Evolutionary conservation across 2,113 vertebrate species (phyloP).

Genomic region (Heptranchias perlo): DNA sequence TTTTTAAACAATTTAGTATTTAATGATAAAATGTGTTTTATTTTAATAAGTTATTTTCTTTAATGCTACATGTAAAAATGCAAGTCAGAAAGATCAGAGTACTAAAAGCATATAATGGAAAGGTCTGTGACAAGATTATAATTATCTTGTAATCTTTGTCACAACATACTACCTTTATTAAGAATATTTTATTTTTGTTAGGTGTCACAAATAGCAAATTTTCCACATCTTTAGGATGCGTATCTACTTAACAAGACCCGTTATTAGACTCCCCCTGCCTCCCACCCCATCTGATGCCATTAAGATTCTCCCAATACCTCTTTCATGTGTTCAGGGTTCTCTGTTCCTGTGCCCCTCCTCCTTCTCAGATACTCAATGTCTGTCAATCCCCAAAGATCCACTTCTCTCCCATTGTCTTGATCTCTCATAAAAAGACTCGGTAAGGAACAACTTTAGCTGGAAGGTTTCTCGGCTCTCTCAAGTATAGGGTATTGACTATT

Average conservation of each 20-base stretch:
- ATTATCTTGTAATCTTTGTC: neutral
- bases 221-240: neutral
- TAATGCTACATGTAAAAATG: neutral
- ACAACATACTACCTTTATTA: neutral
- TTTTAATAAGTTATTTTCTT: neutral
- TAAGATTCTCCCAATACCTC: neutral
- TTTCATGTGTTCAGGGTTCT: neutral
- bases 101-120: neutral
- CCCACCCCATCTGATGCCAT: neutral
- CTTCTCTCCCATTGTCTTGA: neutral
- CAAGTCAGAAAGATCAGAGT: neutral
- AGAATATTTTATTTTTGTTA: neutral
- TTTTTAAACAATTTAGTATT: neutral
- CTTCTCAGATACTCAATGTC: neutral
- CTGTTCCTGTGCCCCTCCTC: neutral
- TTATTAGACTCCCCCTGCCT: neutral
- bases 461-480: neutral
- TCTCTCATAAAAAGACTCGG: neutral
- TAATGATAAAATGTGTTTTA: neutral
- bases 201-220: neutral
- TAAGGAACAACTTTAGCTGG: too few relatives aligned
- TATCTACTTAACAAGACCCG: neutral
- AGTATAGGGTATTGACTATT: neutral
- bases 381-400: neutral
- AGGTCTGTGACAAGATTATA: neutral